Percentiles rank a stretch among this genome's conserved stretches.
Evolutionary conservation across 1,140 invertebrate genomes (phyloP).

Genomic region (Ridgeia piscesae): DNA sequence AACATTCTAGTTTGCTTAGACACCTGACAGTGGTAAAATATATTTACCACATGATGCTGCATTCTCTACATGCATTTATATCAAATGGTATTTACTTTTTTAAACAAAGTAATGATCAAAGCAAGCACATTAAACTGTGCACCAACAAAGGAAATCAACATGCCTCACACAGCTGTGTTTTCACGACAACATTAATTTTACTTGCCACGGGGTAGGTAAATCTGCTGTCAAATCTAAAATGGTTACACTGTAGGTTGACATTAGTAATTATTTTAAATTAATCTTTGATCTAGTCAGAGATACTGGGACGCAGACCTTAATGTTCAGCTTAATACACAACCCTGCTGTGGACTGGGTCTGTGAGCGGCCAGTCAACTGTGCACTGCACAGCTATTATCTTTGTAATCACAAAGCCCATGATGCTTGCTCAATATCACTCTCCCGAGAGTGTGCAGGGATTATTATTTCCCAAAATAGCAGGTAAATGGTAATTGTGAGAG

Average conservation of each 20-base stretch:
- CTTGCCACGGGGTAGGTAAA: too few species aligned
- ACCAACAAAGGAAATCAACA: too few species aligned
- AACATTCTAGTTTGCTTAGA: too few species aligned
- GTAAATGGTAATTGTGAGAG: not conserved
- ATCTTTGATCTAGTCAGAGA: not conserved
- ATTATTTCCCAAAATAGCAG: not conserved
- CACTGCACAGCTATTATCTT: not conserved
- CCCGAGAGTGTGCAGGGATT: not conserved
- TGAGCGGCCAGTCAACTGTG: not conserved
- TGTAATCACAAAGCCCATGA: not conserved
- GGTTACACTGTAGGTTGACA: not conserved
- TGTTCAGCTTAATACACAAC: not conserved
- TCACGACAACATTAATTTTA: too few species aligned
- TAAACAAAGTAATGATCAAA: too few species aligned
- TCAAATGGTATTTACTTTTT: too few species aligned
- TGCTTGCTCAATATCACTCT: not conserved
- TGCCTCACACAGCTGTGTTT: too few species aligned
- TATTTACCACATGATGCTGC: too few species aligned
- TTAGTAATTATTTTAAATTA: not conserved
- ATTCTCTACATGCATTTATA: too few species aligned
- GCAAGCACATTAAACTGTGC: too few species aligned
- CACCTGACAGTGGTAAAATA: too few species aligned
- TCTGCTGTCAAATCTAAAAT: too few species aligned
- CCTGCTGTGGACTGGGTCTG: not conserved
- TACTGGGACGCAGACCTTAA: not conserved